Evolutionary conservation across 2,888 invertebrate genomes (phyloP), one percentile per base, ranked within the genome.

Genomic region (Deilephila elpenor): DNA sequence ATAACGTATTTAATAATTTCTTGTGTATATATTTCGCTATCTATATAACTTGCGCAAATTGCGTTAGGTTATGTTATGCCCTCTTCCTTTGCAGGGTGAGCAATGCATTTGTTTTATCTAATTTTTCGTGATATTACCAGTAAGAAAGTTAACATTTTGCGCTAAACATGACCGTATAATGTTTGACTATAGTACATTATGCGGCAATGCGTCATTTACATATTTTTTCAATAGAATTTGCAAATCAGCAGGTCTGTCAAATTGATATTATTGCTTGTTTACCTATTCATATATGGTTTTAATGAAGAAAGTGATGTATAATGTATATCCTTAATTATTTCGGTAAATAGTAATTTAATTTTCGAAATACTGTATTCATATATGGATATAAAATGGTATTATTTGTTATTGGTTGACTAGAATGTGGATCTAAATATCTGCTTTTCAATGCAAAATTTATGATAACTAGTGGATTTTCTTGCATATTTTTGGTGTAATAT

Each of bases 61-160:
- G 64, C 37, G 79, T 80, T 86, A 92, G 92, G 92, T 92, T 93
- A 93, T 90, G 90, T 89, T 89, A 83, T 87, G 87, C 83, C 85
- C 87, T 86, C 86, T 88, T 81, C 83, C 76, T 82, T 86, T 85
- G 86, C 83, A 83, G 84, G 84, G 86, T 86, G 83, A 89, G 87
- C 87, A 86, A 91, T 91, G 81, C 91, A 90, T 91, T 79, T 82
- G 75, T 79, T 73, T 77, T 80, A 79, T 62, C 74, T 74, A 75
- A 74, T 78, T 75, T 80, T 59, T 20, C 59, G 37, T 37, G 37
- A 73, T 73, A 59, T 17, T 59, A 56, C 37, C 17, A 6, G 37
- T 59, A 7, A 37, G 11, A 25, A 19, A 59, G 19, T 56, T n/a
- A 20, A 67, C 19, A 20, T 25, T 29, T 25, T n/a, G 17, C 14